A percentile compares a stretch with the other conserved stretches of the same genome.
Evolutionary conservation across 1,140 invertebrate species (phyloP).

Genomic region (Periplaneta americana): DNA sequence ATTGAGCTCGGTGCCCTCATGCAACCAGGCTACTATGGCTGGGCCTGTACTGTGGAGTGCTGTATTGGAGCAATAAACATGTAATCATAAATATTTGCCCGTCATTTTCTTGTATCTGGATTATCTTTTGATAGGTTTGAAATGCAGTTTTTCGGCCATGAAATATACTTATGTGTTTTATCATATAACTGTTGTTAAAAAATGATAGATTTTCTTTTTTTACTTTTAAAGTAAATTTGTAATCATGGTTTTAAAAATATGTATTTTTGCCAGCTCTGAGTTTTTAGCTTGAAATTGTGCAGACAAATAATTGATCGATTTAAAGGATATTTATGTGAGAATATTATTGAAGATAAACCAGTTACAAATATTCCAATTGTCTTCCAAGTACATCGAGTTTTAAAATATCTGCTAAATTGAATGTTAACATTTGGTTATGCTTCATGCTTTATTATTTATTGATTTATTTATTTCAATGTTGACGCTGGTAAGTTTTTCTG

Average conservation of each 20-base stretch:
- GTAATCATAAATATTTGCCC: not conserved
- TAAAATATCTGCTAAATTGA: not conserved
- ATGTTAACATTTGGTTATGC: not conserved
- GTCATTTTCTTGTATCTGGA: not conserved
- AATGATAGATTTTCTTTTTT: not conserved
- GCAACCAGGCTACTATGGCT: not conserved
- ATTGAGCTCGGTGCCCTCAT: not conserved
- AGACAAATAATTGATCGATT: not conserved
- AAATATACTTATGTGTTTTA: not conserved
- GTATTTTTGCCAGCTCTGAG: not conserved
- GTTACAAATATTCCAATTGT: not conserved
- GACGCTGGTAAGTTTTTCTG: not conserved
- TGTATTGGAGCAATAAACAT: not conserved
- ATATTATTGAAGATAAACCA: not conserved
- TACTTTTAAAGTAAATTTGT: not conserved
- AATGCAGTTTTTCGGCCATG: not conserved
- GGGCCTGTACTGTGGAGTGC: not conserved
- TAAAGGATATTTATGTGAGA: not conserved
- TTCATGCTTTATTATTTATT: not conserved
- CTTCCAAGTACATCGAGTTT: not conserved
- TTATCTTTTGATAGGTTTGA: not conserved
- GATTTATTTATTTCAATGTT: not conserved
- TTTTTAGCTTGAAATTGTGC: not conserved
- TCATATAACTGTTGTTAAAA: not conserved
- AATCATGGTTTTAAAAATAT: not conserved